Percentiles rank a stretch among this genome's conserved stretches.
Evolutionary conservation across 2,113 vertebrate genomes (phyloP).

Genomic region (Nothoprocta perdicaria): DNA sequence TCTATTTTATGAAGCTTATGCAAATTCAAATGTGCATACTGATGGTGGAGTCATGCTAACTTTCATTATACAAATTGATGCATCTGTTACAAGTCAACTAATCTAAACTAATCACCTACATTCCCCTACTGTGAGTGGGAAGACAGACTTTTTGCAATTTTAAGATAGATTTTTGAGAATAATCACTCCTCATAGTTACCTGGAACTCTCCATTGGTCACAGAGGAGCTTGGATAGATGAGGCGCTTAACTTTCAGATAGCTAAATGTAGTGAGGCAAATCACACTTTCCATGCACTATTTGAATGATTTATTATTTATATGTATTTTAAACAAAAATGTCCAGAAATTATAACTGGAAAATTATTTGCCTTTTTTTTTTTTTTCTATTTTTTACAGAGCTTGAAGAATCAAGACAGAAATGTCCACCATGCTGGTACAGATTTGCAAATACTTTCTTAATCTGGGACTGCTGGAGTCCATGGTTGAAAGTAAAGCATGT

Average conservation of each 20-base stretch:
- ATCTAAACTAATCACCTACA: not conserved
- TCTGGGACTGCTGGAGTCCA: conserved; percentile 93
- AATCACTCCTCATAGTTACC: not conserved
- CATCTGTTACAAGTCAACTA: not conserved
- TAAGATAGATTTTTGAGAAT: not conserved
- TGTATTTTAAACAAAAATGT: not conserved
- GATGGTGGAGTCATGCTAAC: not conserved
- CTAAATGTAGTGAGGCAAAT: not conserved
- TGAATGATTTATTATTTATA: not conserved
- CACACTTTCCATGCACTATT: not conserved
- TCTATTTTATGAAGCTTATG: not conserved
- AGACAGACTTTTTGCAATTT: not conserved
- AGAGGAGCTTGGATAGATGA: not conserved
- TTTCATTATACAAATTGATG: not conserved
- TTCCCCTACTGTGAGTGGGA: not conserved
- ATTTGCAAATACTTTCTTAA: conserved; percentile 90
- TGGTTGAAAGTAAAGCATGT: conserved; percentile 92
- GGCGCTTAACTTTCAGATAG: not conserved
- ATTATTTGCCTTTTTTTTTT: not conserved
- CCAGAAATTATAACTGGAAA: not conserved
- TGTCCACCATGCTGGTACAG: conserved; percentile 92
- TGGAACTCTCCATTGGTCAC: not conserved
- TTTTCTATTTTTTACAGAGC: conserved; percentile 76
- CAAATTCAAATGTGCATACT: not conserved
- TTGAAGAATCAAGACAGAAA: conserved; percentile 93